Percentiles rank a stretch among this genome's conserved stretches.
phyloP scores from a whole-genome alignment of 2,113 vertebrate species.

The Climacteris rufus region DNA sequence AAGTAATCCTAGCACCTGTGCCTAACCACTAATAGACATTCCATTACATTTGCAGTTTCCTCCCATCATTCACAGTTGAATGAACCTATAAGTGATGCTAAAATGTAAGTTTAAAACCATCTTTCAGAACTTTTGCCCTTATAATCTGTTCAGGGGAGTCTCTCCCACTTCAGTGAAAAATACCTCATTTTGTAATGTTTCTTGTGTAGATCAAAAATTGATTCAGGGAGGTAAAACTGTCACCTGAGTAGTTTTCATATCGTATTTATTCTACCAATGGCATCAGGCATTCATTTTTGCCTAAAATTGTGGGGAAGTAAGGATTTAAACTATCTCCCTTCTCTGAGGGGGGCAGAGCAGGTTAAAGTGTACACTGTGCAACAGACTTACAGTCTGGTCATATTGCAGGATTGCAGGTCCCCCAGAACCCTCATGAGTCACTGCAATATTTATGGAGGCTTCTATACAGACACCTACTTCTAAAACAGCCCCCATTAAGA shows the following conservation, averaged over 20 bases:
- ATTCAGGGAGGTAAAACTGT: not conserved
- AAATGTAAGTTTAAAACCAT: conserved; percentile 19
- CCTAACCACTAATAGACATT: conserved; percentile 10
- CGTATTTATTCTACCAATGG: not conserved
- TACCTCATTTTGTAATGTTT: not conserved
- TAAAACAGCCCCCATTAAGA: not conserved
- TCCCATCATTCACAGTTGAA: not conserved
- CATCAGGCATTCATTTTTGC: not conserved
- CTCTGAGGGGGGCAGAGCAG: not conserved
- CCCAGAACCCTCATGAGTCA: rapidly evolving
- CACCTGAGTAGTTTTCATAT: not conserved
- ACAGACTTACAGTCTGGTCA: not conserved
- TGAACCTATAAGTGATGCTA: not conserved
- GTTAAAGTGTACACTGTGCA: not conserved
- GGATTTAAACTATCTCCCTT: not conserved
- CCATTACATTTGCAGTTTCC: not conserved
- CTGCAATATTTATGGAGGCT: not conserved
- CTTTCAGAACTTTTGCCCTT: not conserved
- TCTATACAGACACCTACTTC: not conserved
- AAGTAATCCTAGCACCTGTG: conserved; percentile 45
- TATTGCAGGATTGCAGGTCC: not conserved
- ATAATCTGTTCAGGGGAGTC: not conserved
- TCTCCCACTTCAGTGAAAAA: not conserved
- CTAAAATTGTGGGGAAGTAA: not conserved
- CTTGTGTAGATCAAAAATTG: not conserved